Base-by-base conservation (phyloP, 1,140 invertebrate species). In the Arctopsyche grandis region DNA sequence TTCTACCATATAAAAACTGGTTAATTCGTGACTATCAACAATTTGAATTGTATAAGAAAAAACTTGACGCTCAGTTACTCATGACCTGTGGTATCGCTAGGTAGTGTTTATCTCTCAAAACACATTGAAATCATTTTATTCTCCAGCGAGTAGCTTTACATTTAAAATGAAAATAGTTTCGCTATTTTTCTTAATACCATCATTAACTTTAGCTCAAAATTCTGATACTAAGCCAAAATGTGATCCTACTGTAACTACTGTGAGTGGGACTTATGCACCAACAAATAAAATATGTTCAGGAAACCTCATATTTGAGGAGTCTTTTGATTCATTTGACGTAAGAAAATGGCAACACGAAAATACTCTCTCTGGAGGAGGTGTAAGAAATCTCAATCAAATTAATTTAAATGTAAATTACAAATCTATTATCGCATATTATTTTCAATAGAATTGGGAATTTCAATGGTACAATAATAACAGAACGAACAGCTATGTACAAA, bases 381-480 rank as follows among this genome's bases (percentile, higher is more conserved):
- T 92, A 86, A 89, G 90, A 89, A 78, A 5, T 26, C 7, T 38
- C n/a, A n/a, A n/a, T n/a, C n/a, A n/a, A n/a, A n/a, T n/a, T 14
- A n/a, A 19, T n/a, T n/a, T n/a, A n/a, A n/a, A n/a, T n/a, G n/a
- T n/a, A n/a, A n/a, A n/a, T 16, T 60, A 60, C 16, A 5, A 60
- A 60, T 60, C 5, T 60, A 60, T 60, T 9, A 16, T 60, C 7
- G 7, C n/a, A 60, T 60, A 16, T 21, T 58, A 58, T 58, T 16
- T 58, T 58, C 52, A 4, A 56, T 48, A 91, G 90, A 93, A 93
- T 84, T 92, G 92, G 91, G 92, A 94, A 85, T 94, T 93, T 85
- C 90, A 94, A 85, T 91, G 90, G 83, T 93, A 94, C 84, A 89
- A 84, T 66, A 93, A 93, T 85, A 92, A 92, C 83, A 85, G 92